These are phyloP conservation scores for Montipora sp. DNA, from an alignment of 64 coral and sea anemone genomes.

Conservation along the genomic window DNA sequence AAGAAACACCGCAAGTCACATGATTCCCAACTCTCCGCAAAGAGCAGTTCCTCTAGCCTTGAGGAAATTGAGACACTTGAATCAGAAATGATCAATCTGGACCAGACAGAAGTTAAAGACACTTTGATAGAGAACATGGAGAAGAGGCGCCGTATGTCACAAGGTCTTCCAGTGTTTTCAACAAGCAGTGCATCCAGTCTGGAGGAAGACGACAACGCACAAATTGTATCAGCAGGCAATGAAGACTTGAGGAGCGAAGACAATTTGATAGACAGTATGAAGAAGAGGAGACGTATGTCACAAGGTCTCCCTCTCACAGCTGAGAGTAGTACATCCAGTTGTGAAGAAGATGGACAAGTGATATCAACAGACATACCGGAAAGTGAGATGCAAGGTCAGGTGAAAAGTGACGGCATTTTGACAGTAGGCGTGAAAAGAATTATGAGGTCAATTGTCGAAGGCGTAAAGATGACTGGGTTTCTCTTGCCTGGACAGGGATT, in stretches of 20 bases:
- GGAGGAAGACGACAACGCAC: neutral
- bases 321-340: neutral
- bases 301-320: neutral
- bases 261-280: neutral
- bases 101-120: neutral
- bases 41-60: neutral
- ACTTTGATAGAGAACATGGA: neutral
- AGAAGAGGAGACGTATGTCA: slow-evolving; percentile 32
- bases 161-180: neutral
- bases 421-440: neutral
- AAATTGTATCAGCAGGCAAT: neutral
- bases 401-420: neutral
- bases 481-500: neutral
- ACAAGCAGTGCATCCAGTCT: neutral
- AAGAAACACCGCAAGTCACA: slow-evolving; percentile 26
- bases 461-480: neutral
- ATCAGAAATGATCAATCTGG: neutral
- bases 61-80: neutral
- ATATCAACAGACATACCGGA: neutral
- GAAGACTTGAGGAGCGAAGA: neutral
- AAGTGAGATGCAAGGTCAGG: neutral
- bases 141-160: slow-evolving; percentile 18
- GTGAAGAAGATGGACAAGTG: neutral
- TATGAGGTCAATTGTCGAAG: neutral
- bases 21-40: neutral